Conservation (phyloP, 2,888 invertebrate species). For the Acronicta psi region DNA sequence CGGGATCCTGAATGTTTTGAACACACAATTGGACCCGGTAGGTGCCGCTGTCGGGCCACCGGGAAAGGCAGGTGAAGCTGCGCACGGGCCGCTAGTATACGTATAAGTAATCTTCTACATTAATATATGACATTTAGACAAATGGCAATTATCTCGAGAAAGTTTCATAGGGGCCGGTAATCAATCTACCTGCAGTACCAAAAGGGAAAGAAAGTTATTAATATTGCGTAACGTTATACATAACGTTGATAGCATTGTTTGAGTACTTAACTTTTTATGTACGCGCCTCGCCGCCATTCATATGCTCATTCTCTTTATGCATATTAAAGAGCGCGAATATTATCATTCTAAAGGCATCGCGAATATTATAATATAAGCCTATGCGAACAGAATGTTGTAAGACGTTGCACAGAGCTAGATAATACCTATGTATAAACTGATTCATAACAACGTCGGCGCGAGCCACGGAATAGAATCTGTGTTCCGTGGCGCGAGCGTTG, state of each 20-base stretch:
- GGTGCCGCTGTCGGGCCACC: no score
- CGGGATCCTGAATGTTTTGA: no score
- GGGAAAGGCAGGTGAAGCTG: no score
- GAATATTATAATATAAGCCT: conserved; percentile 50
- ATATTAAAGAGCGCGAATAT: conserved; percentile 37
- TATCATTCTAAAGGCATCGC: conserved; percentile 56
- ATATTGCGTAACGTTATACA: conserved; percentile 54
- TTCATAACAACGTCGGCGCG: conserved; percentile 8
- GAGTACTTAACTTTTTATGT: conserved; percentile 30
- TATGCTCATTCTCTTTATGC: conserved; percentile 40
- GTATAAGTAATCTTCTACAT: conserved; percentile 1
- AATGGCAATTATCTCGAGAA: conserved; percentile 53
- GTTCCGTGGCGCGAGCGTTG: no score
- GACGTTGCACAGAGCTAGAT: conserved; percentile 18
- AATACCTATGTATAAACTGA: conserved; percentile 23
- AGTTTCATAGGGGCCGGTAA: conserved; percentile 47
- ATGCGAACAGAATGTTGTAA: conserved; percentile 54
- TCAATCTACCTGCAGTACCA: conserved; percentile 39
- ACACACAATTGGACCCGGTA: no score
- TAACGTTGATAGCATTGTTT: conserved; percentile 56
- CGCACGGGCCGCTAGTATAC: no score
- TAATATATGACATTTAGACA: conserved; percentile 36
- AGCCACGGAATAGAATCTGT: no score
- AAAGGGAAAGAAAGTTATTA: conserved; percentile 59
- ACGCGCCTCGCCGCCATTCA: conserved; percentile 31